Conservation (phyloP, 1,140 invertebrate species). For the Ostrea denselamellosa region DNA sequence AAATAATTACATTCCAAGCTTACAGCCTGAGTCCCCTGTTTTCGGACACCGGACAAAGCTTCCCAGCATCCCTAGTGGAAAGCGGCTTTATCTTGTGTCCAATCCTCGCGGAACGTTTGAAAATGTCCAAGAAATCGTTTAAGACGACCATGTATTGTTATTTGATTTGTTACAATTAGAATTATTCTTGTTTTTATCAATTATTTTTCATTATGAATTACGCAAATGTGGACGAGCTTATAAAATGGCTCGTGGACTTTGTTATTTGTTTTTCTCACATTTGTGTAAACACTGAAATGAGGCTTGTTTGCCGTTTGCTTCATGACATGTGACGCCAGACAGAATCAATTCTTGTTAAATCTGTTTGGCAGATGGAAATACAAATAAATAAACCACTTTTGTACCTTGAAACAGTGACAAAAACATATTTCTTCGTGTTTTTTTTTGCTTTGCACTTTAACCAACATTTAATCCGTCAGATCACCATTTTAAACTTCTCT, state of each 20-base stretch:
- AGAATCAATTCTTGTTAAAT: conserved; percentile 3
- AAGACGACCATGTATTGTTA: not conserved
- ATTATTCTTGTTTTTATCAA: too few relatives aligned
- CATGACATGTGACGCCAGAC: not conserved
- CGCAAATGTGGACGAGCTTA: too few relatives aligned
- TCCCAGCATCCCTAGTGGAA: conserved; percentile 57
- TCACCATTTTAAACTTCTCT: not conserved
- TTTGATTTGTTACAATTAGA: too few relatives aligned
- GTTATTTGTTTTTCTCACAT: not conserved
- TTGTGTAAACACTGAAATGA: not conserved
- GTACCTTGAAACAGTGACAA: not conserved
- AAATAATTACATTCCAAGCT: conserved; percentile 1
- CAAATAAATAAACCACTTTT: not conserved
- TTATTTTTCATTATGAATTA: not conserved
- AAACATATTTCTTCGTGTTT: not conserved
- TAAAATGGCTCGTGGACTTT: not conserved
- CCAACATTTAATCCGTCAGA: not conserved
- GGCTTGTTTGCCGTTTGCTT: not conserved
- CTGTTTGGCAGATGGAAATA: not conserved
- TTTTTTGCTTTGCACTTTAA: not conserved
- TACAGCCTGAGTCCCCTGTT: conserved; percentile 37
- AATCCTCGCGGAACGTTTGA: not conserved
- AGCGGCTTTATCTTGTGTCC: conserved; percentile 48
- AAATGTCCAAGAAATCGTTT: conserved; percentile 1
- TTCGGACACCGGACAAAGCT: conserved; percentile 47